A percentile compares a stretch with the other conserved stretches of the same genome.
phyloP scores from a whole-genome alignment of 2,888 invertebrate species.

The Callimorpha dominula region DNA sequence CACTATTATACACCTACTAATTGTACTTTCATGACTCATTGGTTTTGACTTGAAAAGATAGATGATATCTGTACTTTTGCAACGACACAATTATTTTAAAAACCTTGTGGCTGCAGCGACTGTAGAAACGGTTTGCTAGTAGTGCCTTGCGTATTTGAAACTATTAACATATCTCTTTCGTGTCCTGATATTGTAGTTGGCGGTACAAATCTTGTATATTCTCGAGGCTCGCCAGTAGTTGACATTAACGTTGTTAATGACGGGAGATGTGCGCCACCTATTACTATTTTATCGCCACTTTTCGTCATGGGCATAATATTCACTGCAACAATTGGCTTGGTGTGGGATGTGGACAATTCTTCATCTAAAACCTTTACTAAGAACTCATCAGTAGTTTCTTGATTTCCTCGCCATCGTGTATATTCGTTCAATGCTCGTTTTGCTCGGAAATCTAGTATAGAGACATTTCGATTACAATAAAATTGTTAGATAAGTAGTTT shows the following conservation, averaged over 20 bases:
- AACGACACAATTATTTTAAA: neutral
- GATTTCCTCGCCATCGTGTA: constrained; percentile 74
- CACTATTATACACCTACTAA: neutral
- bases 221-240: constrained; percentile 48
- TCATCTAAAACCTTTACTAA: constrained; percentile 82
- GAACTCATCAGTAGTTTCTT: constrained; percentile 72
- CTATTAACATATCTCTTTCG: constrained; percentile 36
- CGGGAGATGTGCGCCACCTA: constrained; percentile 71
- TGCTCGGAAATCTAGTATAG: constrained; percentile 63
- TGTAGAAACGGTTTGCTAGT: neutral
- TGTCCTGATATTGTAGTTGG: constrained; percentile 58
- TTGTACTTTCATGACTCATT: neutral
- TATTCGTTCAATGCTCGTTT: constrained; percentile 75
- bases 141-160: constrained; percentile 7
- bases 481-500: neutral
- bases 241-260: constrained; percentile 44
- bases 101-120: constrained; percentile 20
- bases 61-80: neutral
- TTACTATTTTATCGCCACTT: constrained; percentile 69
- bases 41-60: neutral
- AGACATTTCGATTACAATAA: neutral
- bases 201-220: constrained; percentile 75
- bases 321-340: constrained; percentile 67
- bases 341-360: constrained; percentile 60
- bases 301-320: constrained; percentile 69